Base-by-base conservation (phyloP, 2,113 vertebrate genomes). In the Cyanoliseus patagonus region DNA sequence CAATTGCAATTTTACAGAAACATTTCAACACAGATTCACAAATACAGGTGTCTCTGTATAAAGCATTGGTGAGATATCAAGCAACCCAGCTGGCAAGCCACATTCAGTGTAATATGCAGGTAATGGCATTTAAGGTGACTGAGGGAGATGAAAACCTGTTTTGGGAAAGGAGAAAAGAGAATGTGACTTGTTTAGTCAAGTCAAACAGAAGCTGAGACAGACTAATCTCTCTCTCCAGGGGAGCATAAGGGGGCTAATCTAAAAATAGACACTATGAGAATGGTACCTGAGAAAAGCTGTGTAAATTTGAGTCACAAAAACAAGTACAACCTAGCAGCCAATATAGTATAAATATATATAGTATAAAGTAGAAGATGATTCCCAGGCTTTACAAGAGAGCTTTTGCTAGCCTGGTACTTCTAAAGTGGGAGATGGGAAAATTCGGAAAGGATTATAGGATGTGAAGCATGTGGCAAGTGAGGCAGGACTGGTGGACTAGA, bases 201-300 rank as follows among this genome's bases (percentile, higher is more conserved):
- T 52, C 41, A 93, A 89, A 89, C 52, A 61, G 75, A 91, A 87
- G 64, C 17, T 81, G 41, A 81, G 16, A 68, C 39, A 68, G 39
- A 64, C 4, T 42, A 31, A 28, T 78, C 3, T 27, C 16, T 61
- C 31, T 66, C 23, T 59, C 63, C 42, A 22, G 22, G 53, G 33
- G 13, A 92, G 4, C 35, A 24, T 27, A n/a, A 77, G 6, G 7
- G 10, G 1, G 5, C 64, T 89, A 77, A 74, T 42, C 35, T 61
- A 69, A 86, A 47, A 83, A 69, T 51, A 90, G n/a, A 17, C 8
- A 42, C 17, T 55, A 15, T 30, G 20, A 83, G 19, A 86, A 86
- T 31, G 15, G 16, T 46, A 46, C 5, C 13, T 63, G 28, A 64
- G 55, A 85, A 42, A 42, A 88, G 37, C 10, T 57, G n/a, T 18